A percentile compares a stretch with the other conserved stretches of the same genome.
Evolutionary conservation across 2,888 invertebrate species (phyloP).

Genomic region (Ophraella communa): DNA sequence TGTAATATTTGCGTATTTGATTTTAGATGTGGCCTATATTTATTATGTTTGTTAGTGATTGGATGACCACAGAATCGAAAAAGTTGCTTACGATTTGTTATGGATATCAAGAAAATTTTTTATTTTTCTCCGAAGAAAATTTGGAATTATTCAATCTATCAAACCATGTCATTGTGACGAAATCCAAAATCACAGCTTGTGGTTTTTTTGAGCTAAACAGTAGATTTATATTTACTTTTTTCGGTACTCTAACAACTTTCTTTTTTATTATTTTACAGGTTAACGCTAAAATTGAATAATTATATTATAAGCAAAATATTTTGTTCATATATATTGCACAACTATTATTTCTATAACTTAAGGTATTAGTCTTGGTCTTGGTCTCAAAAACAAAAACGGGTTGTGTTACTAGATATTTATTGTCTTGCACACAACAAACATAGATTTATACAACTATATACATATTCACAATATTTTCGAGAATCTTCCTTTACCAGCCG

Average conservation of each 20-base stretch:
- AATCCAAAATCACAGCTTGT: conserved; percentile 19
- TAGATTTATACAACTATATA: too few relatives aligned
- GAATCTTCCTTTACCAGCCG: too few relatives aligned
- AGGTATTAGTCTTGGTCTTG: too few relatives aligned
- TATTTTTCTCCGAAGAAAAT: conserved; percentile 25
- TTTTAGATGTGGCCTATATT: conserved; percentile 25
- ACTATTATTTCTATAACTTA: too few relatives aligned
- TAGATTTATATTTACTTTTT: conserved; percentile 19
- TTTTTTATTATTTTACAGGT: conserved; percentile 30
- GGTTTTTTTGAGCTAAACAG: conserved; percentile 27
- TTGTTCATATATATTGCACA: too few relatives aligned
- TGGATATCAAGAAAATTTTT: conserved; percentile 27
- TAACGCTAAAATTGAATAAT: not conserved
- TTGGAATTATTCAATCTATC: conserved; percentile 27
- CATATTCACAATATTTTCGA: too few relatives aligned
- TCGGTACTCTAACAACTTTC: conserved; percentile 25
- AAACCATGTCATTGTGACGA: conserved; percentile 19
- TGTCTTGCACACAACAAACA: too few relatives aligned
- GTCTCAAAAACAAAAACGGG: too few relatives aligned
- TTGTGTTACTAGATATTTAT: too few relatives aligned
- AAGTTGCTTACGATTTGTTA: conserved; percentile 24
- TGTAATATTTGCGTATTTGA: too few relatives aligned
- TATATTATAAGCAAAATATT: too few relatives aligned
- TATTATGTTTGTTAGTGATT: conserved; percentile 27
- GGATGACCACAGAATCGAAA: conserved; percentile 23